Conservation (phyloP, 2,797 vertebrate genomes). For the Cygnus olor region DNA sequence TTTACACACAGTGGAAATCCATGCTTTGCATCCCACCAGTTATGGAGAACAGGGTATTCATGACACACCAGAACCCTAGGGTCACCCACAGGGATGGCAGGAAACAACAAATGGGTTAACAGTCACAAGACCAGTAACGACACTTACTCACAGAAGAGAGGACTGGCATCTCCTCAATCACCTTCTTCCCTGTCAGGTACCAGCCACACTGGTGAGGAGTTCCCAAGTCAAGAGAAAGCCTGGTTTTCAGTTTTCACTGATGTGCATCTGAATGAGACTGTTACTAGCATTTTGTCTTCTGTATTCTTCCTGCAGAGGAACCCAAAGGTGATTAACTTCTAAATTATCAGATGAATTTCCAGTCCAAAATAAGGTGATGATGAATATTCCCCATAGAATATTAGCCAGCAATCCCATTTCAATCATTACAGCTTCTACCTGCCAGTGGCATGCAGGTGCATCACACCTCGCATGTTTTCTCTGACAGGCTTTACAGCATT, state of each 20-base stretch:
- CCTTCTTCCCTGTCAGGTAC: not conserved
- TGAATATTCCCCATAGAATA: not conserved
- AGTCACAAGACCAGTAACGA: not conserved
- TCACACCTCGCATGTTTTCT: not conserved
- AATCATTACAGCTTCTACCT: not conserved
- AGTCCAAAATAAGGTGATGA: not conserved
- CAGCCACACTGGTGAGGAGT: accelerated
- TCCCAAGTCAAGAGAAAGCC: not conserved
- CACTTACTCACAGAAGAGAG: not conserved
- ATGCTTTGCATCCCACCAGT: not conserved
- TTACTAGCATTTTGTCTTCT: not conserved
- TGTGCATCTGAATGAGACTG: not conserved
- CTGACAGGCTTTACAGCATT: not conserved
- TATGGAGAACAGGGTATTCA: not conserved
- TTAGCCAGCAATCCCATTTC: not conserved
- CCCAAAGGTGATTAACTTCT: not conserved
- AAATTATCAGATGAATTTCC: not conserved
- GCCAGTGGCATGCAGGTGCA: not conserved
- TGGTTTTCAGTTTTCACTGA: not conserved
- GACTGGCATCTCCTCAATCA: not conserved
- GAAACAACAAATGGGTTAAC: not conserved
- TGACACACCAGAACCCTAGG: not conserved
- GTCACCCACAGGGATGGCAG: not conserved
- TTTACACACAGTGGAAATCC: not conserved
- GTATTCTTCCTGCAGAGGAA: not conserved